These are phyloP conservation scores for Gobiocypris rarus DNA, from an alignment of 2,113 vertebrate species.

Conservation along the genomic window DNA sequence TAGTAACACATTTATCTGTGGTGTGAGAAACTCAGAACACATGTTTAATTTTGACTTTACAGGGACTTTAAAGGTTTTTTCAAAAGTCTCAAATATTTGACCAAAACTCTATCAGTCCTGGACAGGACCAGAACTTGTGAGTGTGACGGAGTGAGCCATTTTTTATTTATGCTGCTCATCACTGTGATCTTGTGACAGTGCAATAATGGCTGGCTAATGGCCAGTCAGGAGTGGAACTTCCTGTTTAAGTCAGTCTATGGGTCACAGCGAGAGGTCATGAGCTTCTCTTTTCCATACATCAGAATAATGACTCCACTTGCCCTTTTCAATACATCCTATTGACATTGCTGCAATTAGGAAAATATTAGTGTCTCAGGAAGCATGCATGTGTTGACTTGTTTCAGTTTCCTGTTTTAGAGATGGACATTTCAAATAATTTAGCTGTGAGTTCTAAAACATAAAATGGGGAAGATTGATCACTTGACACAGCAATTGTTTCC, in stretches of 20 bases:
- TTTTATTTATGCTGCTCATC: not conserved
- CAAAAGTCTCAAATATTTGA: too few relatives aligned
- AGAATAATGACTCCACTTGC: conserved; percentile 13
- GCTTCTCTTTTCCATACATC: conserved; percentile 11
- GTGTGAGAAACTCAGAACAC: too few relatives aligned
- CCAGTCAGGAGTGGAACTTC: not conserved
- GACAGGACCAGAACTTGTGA: too few relatives aligned
- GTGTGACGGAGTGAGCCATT: too few relatives aligned
- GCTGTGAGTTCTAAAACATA: not conserved
- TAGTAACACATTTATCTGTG: too few relatives aligned
- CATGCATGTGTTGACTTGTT: not conserved
- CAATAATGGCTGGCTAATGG: conserved; percentile 24
- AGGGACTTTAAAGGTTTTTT: too few relatives aligned
- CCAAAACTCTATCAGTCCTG: too few relatives aligned
- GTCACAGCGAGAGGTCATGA: conserved; percentile 11
- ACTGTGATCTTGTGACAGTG: not conserved
- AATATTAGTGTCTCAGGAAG: not conserved
- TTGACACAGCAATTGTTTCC: not conserved
- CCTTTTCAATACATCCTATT: conserved; percentile 16
- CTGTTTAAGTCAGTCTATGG: not conserved
- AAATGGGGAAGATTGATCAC: not conserved
- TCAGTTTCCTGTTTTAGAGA: not conserved
- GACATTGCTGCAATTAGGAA: not conserved
- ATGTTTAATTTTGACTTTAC: too few relatives aligned
- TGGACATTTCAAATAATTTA: not conserved